Conservation (phyloP, 1,140 invertebrate species). For the Sesamia nonagrioides region DNA sequence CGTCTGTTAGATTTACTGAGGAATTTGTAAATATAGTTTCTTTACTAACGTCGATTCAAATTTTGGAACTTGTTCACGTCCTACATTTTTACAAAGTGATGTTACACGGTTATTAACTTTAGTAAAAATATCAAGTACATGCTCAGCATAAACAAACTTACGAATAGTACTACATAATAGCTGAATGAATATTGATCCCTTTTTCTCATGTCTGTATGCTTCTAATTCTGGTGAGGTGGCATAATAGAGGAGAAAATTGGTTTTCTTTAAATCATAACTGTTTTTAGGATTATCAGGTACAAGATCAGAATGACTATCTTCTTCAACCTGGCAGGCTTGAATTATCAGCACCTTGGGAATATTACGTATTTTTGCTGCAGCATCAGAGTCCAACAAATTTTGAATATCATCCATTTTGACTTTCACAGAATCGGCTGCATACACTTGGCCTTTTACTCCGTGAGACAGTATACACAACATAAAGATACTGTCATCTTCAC, state of each 20-base stretch:
- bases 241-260: conserved; percentile 80
- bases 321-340: conserved; percentile 81
- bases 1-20: conserved; percentile 28
- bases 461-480: conserved; percentile 82
- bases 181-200: conserved; percentile 80
- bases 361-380: conserved; percentile 63
- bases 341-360: conserved; percentile 80
- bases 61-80: conserved; percentile 72
- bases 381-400: conserved; percentile 75
- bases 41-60: conserved; percentile 75
- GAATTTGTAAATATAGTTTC: conserved; percentile 70
- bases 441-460: conserved; percentile 78
- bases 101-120: conserved; percentile 72
- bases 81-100: conserved; percentile 63
- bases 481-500: conserved; percentile 75
- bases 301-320: conserved; percentile 55
- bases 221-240: conserved; percentile 80
- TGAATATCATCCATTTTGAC: conserved; percentile 79
- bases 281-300: conserved; percentile 68
- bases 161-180: conserved; percentile 68
- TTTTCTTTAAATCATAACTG: conserved; percentile 68
- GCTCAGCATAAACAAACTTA: conserved; percentile 63
- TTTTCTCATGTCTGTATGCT: conserved; percentile 71
- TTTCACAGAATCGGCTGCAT: conserved; percentile 80
- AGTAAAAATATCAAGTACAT: conserved; percentile 77